Conservation (phyloP, 2,113 vertebrate genomes). For the Sciurus niger region DNA sequence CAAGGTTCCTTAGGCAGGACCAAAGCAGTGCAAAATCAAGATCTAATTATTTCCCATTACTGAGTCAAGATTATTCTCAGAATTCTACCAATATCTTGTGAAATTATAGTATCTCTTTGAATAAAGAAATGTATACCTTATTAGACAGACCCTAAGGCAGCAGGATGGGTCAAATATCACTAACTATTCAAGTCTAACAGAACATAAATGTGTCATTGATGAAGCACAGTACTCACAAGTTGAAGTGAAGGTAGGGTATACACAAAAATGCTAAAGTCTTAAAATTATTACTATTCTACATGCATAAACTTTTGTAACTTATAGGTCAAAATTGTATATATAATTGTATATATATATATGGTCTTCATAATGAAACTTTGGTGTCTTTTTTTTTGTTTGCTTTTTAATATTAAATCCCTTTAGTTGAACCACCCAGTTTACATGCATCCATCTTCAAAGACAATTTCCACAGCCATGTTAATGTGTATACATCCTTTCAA, state of each 20-base stretch:
- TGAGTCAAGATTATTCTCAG: neutral
- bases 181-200: slow-evolving; percentile 35
- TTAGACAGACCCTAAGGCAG: neutral
- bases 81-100: neutral
- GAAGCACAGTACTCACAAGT: neutral
- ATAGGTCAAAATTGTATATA: neutral
- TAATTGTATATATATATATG: neutral
- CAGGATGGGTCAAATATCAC: slow-evolving; percentile 31
- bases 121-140: slow-evolving; percentile 49
- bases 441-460: slow-evolving; percentile 82
- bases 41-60: neutral
- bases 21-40: neutral
- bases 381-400: neutral
- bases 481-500: slow-evolving; percentile 78
- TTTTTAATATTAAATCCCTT: neutral
- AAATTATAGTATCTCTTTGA: slow-evolving; percentile 51
- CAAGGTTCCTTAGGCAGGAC: slow-evolving; percentile 13
- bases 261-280: neutral
- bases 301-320: neutral
- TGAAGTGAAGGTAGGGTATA: neutral
- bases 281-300: neutral
- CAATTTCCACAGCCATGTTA: slow-evolving; percentile 79
- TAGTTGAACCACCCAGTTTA: slow-evolving; percentile 81
- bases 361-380: neutral
- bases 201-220: neutral